Evolutionary conservation across 2,888 invertebrate species (phyloP), one percentile per base, ranked within the genome.

Genomic region (Anoplius nigerrimus): DNA sequence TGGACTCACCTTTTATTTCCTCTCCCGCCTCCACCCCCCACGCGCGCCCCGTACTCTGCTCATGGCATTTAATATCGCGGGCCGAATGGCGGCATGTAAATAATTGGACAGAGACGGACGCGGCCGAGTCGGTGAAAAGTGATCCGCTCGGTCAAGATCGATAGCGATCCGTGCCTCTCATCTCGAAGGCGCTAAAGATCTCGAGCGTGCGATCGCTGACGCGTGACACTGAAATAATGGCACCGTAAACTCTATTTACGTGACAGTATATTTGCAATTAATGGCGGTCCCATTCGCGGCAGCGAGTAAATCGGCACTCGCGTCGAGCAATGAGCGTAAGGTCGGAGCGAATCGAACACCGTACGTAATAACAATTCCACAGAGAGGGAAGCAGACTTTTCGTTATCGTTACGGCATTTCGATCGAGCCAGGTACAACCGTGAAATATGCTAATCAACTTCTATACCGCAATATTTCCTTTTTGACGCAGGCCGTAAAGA

Each of bases 401-500:
- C 34, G 34, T 16, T 22, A 48, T 21, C 27, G 63, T 59, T 61
- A 60, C 64, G 42, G 53, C 57, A 21, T 53, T 24, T 16, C 34
- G 34, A 34, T 34, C 34, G 34, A 13, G 34, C 6, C 6, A 34
- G 11, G 34, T 1, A 13, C 34, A 34, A 34, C 34, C 48, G n/a
- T 34, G 55, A 62, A 66, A 62, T 45, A 57, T 58, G 16, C 62
- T 53, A 16, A 56, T 68, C 71, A 65, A 59, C 62, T 63, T 60
- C 55, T 70, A 66, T 61, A 67, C 56, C 69, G 69, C 69, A 57
- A 59, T 20, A 54, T 53, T 60, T 22, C 56, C 34, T 65, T 68
- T 55, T 66, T 60, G 55, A 66, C 22, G 43, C 51, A 51, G 16
- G n/a, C 51, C 11, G n/a, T 21, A 42, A 42, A 34, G 34, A 34